These are phyloP conservation scores for Peromyscus polionotus DNA, from an alignment of 2,113 vertebrate genomes.

Conservation along the genomic window DNA sequence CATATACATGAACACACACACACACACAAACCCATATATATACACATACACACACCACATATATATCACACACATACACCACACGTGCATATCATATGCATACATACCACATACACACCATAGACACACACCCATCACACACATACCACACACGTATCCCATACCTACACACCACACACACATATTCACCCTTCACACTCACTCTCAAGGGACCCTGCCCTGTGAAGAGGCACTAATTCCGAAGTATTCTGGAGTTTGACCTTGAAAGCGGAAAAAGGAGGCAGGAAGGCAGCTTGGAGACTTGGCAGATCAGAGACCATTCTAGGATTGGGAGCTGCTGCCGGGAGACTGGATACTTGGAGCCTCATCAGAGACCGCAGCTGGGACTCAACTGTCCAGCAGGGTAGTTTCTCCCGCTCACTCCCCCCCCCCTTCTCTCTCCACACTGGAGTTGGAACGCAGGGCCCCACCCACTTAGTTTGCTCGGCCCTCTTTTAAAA, in stretches of 20 bases:
- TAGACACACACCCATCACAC: neutral
- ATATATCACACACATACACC: neutral
- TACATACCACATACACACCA: neutral
- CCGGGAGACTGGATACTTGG: neutral
- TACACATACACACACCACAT: neutral
- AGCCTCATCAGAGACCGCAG: neutral
- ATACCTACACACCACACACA: too few species aligned
- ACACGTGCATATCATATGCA: neutral
- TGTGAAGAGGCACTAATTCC: constrained; percentile 64
- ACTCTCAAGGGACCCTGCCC: neutral
- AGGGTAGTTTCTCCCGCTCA: neutral
- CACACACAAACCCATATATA: neutral
- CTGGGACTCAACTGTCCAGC: neutral
- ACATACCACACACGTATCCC: neutral
- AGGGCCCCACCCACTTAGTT: neutral
- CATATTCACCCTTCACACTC: too few species aligned
- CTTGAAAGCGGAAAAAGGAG: neutral
- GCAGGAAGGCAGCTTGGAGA: neutral
- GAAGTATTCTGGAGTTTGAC: constrained; percentile 68
- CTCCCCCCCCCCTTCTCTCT: neutral
- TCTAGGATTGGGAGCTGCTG: neutral
- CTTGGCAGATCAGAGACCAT: neutral
- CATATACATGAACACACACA: neutral
- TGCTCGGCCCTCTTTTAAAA: neutral
- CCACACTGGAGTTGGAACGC: neutral